Base-by-base conservation (phyloP, 2,888 invertebrate species). In the Temnothorax ravouxi region DNA sequence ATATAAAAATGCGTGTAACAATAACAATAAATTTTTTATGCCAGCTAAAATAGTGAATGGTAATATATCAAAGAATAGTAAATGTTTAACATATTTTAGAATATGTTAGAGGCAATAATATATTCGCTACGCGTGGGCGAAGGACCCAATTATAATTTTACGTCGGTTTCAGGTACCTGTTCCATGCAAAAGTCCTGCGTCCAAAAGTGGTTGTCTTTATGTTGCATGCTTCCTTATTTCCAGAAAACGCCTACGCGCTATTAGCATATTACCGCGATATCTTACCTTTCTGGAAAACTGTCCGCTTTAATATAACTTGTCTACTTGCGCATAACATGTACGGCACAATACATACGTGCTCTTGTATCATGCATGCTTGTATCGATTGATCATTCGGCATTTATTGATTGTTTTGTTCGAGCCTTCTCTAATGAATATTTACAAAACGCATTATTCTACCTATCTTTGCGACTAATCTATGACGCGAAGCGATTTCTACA, bases 251-350 rank as follows among this genome's bases (percentile, higher is more conserved):
- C 88, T 77, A 88, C 88, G 84, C 79, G 79, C 84, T 76, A 86
- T 89, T 88, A 89, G 86, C 89, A 87, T 87, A 83, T 86, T 88
- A 86, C 81, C 74, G 85, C 81, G 85, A 76, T 52, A 29, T 21
- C 50, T 56, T 72, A 13, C 62, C 56, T 76, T 86, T 82, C 80
- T 64, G 71, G 71, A 72, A 38, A 50, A 50, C 52, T 69, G 69
- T 25, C 18, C 47, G 54, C 8, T 44, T 69, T 52, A 34, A 52
- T 67, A 21, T 56, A 71, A 64, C 52, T 76, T 54, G 34, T 41
- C 47, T 41, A 52, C 56, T 79, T 79, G 54, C 38, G 38, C 13
- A 50, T 50, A 50, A 61, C 72, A n/a, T 21, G 18, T 47, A 13
- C 5, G 18, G 11, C 25, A 77, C 25, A 50, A 59, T 77, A 34